Percentiles rank a stretch among this genome's conserved stretches.
These are phyloP conservation scores for Heteromormyrus szaboi DNA, from an alignment of 2,797 vertebrate species.

Conservation along the genomic window DNA sequence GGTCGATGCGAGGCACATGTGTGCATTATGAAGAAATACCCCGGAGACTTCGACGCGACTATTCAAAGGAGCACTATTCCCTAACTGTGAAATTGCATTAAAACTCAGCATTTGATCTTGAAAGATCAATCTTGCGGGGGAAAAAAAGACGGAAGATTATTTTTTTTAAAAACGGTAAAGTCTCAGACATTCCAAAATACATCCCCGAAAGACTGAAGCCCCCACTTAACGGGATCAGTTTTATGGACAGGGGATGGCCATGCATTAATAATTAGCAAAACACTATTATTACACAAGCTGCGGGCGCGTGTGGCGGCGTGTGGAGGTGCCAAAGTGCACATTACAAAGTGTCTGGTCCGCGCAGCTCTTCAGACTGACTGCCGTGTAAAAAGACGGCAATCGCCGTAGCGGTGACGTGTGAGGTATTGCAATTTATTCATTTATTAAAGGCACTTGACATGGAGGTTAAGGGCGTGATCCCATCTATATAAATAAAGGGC, in stretches of 20 bases:
- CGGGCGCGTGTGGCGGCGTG: background rate
- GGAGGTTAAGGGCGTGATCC: background rate
- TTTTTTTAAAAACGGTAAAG: background rate
- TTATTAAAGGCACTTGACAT: background rate
- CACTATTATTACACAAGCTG: background rate
- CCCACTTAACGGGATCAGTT: constrained; percentile 14
- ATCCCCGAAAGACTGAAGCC: constrained; percentile 6
- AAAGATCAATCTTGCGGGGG: background rate
- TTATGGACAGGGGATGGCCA: constrained; percentile 12
- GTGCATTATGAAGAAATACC: background rate
- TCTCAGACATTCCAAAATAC: constrained; percentile 8
- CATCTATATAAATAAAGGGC: constrained; percentile 8
- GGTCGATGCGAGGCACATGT: background rate
- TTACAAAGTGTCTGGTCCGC: background rate
- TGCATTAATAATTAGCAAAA: constrained; percentile 15
- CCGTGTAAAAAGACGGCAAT: background rate
- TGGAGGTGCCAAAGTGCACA: background rate
- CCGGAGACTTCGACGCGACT: background rate
- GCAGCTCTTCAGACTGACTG: background rate
- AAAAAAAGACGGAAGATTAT: background rate
- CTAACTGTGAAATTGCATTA: constrained; percentile 8
- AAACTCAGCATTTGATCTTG: background rate
- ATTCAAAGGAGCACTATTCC: background rate
- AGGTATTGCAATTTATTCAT: background rate
- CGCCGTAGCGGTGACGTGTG: background rate